Evolutionary conservation across 2,797 vertebrate genomes (phyloP).

Genomic region (Carcharodon carcharias): DNA sequence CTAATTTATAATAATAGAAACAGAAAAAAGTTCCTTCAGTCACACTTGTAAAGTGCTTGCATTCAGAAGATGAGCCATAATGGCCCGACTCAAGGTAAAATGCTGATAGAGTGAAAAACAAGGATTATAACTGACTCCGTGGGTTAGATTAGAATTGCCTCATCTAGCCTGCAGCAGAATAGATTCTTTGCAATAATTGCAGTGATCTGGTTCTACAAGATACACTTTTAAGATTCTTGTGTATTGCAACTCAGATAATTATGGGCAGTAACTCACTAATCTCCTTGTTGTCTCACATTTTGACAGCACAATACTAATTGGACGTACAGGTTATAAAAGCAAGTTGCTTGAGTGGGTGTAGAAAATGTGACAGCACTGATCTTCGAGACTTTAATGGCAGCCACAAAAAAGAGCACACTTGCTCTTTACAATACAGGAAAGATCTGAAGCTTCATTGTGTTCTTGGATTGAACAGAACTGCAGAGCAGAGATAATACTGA

Average conservation of each 20-base stretch:
- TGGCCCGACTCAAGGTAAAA: too few species aligned
- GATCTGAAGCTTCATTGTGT: not conserved
- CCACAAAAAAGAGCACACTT: not conserved
- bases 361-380: not conserved
- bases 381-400: not conserved
- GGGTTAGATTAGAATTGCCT: not conserved
- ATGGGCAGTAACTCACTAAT: not conserved
- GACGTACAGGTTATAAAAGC: not conserved
- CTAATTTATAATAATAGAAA: not conserved
- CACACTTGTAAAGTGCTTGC: not conserved
- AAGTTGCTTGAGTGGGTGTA: not conserved
- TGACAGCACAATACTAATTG: not conserved
- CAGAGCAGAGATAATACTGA: not conserved
- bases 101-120: not conserved
- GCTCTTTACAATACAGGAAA: not conserved
- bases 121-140: not conserved
- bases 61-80: not conserved
- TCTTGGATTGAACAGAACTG: not conserved
- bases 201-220: not conserved
- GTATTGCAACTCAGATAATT: not conserved
- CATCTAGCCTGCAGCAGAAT: not conserved
- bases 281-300: not conserved
- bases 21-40: not conserved
- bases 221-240: not conserved
- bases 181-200: not conserved